Evolutionary conservation across 1,140 invertebrate genomes (phyloP).

Genomic region (Lordiphosa mommai): DNA sequence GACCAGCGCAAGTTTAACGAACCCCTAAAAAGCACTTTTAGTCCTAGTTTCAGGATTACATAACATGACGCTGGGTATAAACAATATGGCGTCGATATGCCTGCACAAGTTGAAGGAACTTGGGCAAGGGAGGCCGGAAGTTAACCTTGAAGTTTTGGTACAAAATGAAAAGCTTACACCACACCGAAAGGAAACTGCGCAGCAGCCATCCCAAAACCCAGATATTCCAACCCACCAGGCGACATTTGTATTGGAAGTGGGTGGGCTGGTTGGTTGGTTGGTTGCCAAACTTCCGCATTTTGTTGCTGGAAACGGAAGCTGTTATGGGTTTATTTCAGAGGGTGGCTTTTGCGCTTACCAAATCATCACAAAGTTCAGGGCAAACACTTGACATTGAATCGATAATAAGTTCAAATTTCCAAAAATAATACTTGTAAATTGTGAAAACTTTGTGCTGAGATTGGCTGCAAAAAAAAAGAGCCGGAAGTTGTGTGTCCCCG

Average conservation of each 20-base stretch:
- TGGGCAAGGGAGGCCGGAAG: conserved; percentile 34
- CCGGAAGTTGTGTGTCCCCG: conserved; percentile 15
- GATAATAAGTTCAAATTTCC: conserved; percentile 64
- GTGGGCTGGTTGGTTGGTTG: neutral
- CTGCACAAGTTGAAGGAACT: conserved; percentile 1
- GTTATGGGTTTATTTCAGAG: conserved; percentile 4
- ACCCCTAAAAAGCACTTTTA: conserved; percentile 17
- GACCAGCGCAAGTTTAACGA: conserved; percentile 55
- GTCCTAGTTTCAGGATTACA: conserved; percentile 28
- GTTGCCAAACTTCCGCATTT: conserved; percentile 8
- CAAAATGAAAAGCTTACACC: conserved; percentile 10
- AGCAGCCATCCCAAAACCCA: conserved; percentile 34
- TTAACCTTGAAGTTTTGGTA: conserved; percentile 65
- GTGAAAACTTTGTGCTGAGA: neutral
- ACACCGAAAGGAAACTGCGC: conserved; percentile 48
- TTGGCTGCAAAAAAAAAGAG: neutral
- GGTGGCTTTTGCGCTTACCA: conserved; percentile 33
- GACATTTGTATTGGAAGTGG: conserved; percentile 13
- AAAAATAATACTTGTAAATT: conserved; percentile 38
- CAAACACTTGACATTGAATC: conserved; percentile 72
- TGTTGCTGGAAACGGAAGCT: conserved; percentile 38
- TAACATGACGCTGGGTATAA: conserved; percentile 15
- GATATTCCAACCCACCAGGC: conserved; percentile 45
- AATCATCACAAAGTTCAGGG: conserved; percentile 40
- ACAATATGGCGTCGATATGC: conserved; percentile 37